phyloP scores from a whole-genome alignment of 2,797 vertebrate genomes.

The Bovichtus variegatus region DNA sequence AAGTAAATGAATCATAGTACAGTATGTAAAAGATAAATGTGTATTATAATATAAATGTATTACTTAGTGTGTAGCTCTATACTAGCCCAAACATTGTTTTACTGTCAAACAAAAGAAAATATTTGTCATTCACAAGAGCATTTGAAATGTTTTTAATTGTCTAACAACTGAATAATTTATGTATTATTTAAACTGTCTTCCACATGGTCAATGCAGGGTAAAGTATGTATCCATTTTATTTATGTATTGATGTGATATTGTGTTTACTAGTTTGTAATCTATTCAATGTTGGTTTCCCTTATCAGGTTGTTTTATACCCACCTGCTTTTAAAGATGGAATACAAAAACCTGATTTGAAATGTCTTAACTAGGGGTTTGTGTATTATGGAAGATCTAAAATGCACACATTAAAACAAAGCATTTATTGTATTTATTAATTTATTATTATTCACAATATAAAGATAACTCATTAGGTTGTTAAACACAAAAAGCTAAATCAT shows the following conservation, averaged over 20 bases:
- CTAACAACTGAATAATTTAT: slow-evolving; percentile 74
- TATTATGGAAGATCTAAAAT: not conserved
- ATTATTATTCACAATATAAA: not conserved
- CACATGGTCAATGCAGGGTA: slow-evolving; percentile 86
- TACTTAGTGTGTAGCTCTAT: not conserved
- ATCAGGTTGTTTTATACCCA: slow-evolving; percentile 77
- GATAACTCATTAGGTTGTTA: not conserved
- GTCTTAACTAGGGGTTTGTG: not conserved
- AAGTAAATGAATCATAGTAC: not conserved
- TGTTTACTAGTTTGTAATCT: slow-evolving; percentile 77
- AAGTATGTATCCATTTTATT: slow-evolving; percentile 88
- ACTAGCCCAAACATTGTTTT: slow-evolving; percentile 16
- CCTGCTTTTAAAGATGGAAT: slow-evolving; percentile 63
- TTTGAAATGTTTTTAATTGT: slow-evolving; percentile 68
- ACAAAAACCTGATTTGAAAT: slow-evolving; percentile 10
- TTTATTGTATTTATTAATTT: too few relatives aligned
- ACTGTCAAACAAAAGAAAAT: slow-evolving; percentile 5
- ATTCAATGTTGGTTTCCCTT: slow-evolving; percentile 64
- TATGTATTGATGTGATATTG: slow-evolving; percentile 80
- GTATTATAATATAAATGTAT: not conserved
- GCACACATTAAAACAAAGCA: not conserved
- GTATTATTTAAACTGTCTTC: slow-evolving; percentile 85
- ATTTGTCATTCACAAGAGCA: slow-evolving; percentile 22
- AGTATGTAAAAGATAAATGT: not conserved
- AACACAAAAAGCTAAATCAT: not conserved